Evolutionary conservation across 2,888 invertebrate species (phyloP).

Genomic region (Lamproptera curius): DNA sequence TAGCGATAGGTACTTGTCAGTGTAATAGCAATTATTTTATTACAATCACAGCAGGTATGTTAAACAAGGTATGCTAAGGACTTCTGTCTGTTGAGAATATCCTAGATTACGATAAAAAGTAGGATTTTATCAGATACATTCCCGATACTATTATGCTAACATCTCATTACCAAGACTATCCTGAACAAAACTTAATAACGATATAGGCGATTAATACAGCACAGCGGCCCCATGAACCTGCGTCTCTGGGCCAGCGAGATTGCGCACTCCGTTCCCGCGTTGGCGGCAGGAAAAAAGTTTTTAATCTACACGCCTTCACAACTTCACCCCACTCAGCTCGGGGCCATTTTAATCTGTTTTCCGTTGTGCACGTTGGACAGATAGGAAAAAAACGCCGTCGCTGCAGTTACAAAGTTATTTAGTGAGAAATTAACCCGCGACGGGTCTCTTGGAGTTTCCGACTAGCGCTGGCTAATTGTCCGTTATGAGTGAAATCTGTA

Average conservation of each 20-base stretch:
- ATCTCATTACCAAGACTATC: too few species aligned
- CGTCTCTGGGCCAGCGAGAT: slow-evolving; percentile 33
- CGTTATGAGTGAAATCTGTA: background rate
- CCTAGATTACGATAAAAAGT: too few species aligned
- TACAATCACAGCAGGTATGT: too few species aligned
- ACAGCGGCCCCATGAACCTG: slow-evolving; percentile 15
- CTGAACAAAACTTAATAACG: slow-evolving; percentile 1
- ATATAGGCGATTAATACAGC: slow-evolving; percentile 18
- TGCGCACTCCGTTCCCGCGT: slow-evolving; percentile 49
- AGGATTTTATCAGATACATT: too few species aligned
- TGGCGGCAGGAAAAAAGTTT: slow-evolving; percentile 40
- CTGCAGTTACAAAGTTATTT: slow-evolving; percentile 45
- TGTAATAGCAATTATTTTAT: too few species aligned
- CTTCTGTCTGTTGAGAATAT: too few species aligned
- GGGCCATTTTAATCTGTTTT: slow-evolving; percentile 71
- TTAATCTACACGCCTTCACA: slow-evolving; percentile 69
- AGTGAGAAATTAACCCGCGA: slow-evolving; percentile 39
- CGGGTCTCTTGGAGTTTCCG: slow-evolving; percentile 21
- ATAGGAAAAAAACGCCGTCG: slow-evolving; percentile 40
- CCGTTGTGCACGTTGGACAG: slow-evolving; percentile 45
- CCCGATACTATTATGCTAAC: too few species aligned
- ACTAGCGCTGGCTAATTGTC: slow-evolving; percentile 14
- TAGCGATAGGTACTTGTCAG: too few species aligned
- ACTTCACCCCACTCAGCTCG: slow-evolving; percentile 49
- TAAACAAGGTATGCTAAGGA: too few species aligned